phyloP scores from a whole-genome alignment of 2,797 vertebrate species.

The Taeniopygia guttata region DNA sequence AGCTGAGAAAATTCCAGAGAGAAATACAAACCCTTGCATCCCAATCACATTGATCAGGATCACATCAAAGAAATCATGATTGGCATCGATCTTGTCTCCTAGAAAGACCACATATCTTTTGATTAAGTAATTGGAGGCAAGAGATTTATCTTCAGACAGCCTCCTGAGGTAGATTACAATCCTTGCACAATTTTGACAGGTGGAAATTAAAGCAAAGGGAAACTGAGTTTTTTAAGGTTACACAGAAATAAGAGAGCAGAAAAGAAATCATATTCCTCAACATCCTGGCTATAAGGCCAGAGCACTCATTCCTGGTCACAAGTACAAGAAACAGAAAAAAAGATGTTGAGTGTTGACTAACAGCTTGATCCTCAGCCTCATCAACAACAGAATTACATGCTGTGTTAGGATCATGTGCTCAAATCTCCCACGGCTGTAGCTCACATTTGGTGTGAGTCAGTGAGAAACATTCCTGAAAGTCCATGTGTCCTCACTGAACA shows the following conservation, averaged over 20 bases:
- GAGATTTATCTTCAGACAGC: not conserved
- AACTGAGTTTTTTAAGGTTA: not conserved
- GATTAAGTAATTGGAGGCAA: not conserved
- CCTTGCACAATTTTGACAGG: not conserved
- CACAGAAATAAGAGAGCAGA: not conserved
- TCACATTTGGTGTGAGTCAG: not conserved
- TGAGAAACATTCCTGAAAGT: not conserved
- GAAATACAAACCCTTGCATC: not conserved
- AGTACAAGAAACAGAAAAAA: not conserved
- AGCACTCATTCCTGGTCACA: not conserved
- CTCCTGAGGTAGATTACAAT: not conserved
- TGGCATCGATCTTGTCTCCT: not conserved
- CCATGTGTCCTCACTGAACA: not conserved
- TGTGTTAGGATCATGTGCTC: not conserved
- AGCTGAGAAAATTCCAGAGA: not conserved
- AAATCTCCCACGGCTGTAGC: not conserved
- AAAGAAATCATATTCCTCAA: not conserved
- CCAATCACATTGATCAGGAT: not conserved
- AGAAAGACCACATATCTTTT: not conserved
- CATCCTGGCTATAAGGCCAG: not conserved
- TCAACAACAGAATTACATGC: not conserved
- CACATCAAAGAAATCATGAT: not conserved
- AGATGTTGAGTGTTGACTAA: not conserved
- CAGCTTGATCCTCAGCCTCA: not conserved
- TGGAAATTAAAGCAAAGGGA: not conserved